Evolutionary conservation across 2,113 vertebrate genomes (phyloP).

Genomic region (Carassius carassius): DNA sequence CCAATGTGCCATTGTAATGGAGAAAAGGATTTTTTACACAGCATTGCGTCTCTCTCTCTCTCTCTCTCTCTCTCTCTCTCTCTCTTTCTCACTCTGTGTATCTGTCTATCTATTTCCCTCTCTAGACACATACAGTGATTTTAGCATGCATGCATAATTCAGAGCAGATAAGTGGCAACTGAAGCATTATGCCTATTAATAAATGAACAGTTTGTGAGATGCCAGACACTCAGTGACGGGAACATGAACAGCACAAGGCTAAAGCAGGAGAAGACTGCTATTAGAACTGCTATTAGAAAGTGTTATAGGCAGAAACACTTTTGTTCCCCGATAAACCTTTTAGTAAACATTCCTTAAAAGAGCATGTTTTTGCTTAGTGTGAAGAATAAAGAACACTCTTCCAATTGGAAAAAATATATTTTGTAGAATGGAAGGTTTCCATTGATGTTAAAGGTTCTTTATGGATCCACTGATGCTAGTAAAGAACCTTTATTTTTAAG

Average conservation of each 20-base stretch:
- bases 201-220: slow-evolving; percentile 69
- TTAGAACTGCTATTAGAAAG: neutral
- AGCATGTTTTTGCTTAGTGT: too few species aligned
- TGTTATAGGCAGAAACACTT: neutral
- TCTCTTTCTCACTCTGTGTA: slow-evolving; percentile 35
- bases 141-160: slow-evolving; percentile 68
- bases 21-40: slow-evolving; percentile 13
- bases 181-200: slow-evolving; percentile 71
- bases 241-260: slow-evolving; percentile 25
- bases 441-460: too few species aligned
- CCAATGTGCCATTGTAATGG: slow-evolving; percentile 56
- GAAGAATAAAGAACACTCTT: too few species aligned
- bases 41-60: slow-evolving; percentile 6
- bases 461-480: too few species aligned
- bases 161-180: slow-evolving; percentile 68
- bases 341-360: too few species aligned
- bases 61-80: slow-evolving; percentile 33
- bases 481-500: too few species aligned
- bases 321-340: too few species aligned
- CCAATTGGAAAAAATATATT: too few species aligned
- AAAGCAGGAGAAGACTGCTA: slow-evolving; percentile 18
- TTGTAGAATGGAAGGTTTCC: too few species aligned
- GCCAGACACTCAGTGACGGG: slow-evolving; percentile 54
- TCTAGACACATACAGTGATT: slow-evolving; percentile 55
- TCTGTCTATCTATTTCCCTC: slow-evolving; percentile 41